These are phyloP conservation scores for Thunnus albacares DNA, from an alignment of 2,797 vertebrate species.

Conservation along the genomic window DNA sequence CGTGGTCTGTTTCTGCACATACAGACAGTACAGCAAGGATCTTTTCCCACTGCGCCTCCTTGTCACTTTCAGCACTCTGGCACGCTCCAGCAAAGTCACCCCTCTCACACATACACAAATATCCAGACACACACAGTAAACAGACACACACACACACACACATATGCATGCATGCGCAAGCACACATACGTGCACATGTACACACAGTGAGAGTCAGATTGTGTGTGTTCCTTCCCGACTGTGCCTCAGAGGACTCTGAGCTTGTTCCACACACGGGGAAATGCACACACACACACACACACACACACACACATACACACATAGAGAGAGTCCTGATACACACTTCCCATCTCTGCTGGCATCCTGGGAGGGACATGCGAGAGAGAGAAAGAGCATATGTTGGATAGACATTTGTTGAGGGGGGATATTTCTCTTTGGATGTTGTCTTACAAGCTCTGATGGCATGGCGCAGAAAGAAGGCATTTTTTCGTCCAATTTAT, in stretches of 20 bases:
- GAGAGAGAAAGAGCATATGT: slow-evolving; percentile 77
- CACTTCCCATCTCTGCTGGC: slow-evolving; percentile 80
- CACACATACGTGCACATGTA: slow-evolving; percentile 35
- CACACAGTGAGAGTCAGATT: slow-evolving; percentile 64
- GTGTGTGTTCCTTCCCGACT: slow-evolving; percentile 74
- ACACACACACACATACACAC: slow-evolving; percentile 36
- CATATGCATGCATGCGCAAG: not conserved
- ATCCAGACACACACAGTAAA: slow-evolving; percentile 47
- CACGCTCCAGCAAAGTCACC: slow-evolving; percentile 73
- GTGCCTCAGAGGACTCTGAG: slow-evolving; percentile 77
- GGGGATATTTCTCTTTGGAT: slow-evolving; percentile 80
- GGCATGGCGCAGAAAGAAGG: slow-evolving; percentile 82
- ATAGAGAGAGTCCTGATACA: slow-evolving; percentile 63
- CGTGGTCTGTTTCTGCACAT: slow-evolving; percentile 69
- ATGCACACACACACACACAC: slow-evolving; percentile 20
- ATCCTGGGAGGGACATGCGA: slow-evolving; percentile 79
- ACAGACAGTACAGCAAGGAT: slow-evolving; percentile 70
- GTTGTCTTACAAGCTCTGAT: slow-evolving; percentile 86
- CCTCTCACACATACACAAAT: slow-evolving; percentile 59
- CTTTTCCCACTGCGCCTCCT: slow-evolving; percentile 76
- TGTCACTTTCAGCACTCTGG: slow-evolving; percentile 81
- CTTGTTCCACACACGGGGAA: slow-evolving; percentile 72
- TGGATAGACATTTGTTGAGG: slow-evolving; percentile 79
- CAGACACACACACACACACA: slow-evolving; percentile 9
- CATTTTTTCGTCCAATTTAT: slow-evolving; percentile 88